Percentiles rank a stretch among this genome's conserved stretches.
Evolutionary conservation across 2,888 invertebrate genomes (phyloP).

Genomic region (Mythimna ferrago): DNA sequence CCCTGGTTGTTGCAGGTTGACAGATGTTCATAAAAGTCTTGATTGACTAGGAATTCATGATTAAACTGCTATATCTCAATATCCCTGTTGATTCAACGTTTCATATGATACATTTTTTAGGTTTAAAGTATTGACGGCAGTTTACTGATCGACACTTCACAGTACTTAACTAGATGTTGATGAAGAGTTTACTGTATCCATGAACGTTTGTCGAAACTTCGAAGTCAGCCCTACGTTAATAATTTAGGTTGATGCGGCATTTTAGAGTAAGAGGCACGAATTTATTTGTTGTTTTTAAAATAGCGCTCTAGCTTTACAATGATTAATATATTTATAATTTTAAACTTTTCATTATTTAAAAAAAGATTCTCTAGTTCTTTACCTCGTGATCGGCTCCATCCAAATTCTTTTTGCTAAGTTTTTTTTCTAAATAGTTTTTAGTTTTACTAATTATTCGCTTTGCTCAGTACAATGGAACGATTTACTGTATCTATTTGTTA

Average conservation of each 20-base stretch:
- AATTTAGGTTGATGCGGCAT: constrained; percentile 79
- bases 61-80: not conserved
- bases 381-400: constrained; percentile 81
- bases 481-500: constrained; percentile 85
- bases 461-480: constrained; percentile 82
- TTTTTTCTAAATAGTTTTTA: constrained; percentile 63
- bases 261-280: constrained; percentile 89
- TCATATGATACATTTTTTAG: constrained; percentile 17
- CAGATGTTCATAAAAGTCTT: constrained; percentile 30
- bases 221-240: constrained; percentile 43
- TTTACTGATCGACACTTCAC: constrained; percentile 3
- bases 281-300: constrained; percentile 90
- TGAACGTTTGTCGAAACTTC: constrained; percentile 33
- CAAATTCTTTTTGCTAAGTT: constrained; percentile 72
- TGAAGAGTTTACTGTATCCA: not conserved
- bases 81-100: constrained; percentile 1
- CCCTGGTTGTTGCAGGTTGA: constrained; percentile 56
- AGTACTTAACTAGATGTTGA: constrained; percentile 14
- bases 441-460: constrained; percentile 73
- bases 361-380: constrained; percentile 60
- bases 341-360: constrained; percentile 72
- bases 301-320: constrained; percentile 82
- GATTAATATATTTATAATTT: constrained; percentile 85
- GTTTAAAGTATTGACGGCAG: not conserved
- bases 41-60: not conserved